Evolutionary conservation across 2,797 vertebrate genomes (phyloP).

Genomic region (Otolemur crassicaudatus): DNA sequence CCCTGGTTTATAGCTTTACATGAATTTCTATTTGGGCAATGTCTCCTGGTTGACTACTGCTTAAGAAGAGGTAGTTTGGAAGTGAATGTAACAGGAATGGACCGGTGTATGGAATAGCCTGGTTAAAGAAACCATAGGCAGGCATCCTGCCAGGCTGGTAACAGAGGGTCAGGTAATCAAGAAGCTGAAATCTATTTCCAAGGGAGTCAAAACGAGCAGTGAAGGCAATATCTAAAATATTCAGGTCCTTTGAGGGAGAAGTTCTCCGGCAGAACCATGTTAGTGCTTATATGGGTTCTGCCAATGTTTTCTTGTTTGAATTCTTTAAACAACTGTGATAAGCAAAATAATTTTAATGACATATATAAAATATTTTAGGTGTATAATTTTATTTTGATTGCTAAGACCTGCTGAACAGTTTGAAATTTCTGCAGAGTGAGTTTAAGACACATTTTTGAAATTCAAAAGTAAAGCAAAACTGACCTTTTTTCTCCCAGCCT

Average conservation of each 20-base stretch:
- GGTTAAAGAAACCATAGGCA: neutral
- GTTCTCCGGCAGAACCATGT: neutral
- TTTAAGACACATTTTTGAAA: neutral
- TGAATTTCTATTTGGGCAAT: neutral
- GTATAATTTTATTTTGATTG: conserved; percentile 46
- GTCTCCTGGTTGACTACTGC: neutral
- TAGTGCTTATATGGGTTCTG: neutral
- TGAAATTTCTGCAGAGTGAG: neutral
- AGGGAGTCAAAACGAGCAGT: neutral
- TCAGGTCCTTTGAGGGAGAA: neutral
- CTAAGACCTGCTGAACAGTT: neutral
- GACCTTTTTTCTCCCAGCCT: neutral
- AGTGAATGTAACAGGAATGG: neutral
- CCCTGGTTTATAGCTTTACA: neutral
- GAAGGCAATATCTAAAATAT: conserved; percentile 31
- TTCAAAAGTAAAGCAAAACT: neutral
- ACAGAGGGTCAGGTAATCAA: neutral
- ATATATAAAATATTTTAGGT: neutral
- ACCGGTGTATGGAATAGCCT: neutral
- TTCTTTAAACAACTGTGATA: neutral
- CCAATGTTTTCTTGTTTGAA: conserved; percentile 11
- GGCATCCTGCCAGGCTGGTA: neutral
- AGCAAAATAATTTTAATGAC: neutral
- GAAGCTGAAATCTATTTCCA: neutral
- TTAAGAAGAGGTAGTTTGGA: neutral